These are phyloP conservation scores for Galendromus occidentalis DNA, from an alignment of 1,140 invertebrate species.

Conservation along the genomic window DNA sequence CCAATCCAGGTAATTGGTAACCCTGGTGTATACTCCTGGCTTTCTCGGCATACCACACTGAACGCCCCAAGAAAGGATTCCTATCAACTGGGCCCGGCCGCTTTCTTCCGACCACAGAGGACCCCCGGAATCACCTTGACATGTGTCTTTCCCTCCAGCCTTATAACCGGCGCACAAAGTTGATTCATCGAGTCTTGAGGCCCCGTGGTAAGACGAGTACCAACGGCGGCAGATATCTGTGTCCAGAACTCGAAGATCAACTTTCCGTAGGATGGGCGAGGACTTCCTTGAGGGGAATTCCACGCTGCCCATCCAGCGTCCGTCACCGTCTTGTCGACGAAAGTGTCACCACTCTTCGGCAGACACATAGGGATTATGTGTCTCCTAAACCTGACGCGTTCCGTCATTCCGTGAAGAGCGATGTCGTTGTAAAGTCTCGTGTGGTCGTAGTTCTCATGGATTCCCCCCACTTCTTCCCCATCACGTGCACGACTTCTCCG, in stretches of 20 bases:
- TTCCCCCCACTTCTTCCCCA: too few species aligned
- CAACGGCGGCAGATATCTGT: constrained; percentile 63
- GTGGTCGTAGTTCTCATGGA: not conserved
- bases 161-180: constrained; percentile 75
- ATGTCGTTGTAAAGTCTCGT: not conserved
- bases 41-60: constrained; percentile 25
- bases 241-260: constrained; percentile 47
- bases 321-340: too few species aligned
- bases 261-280: constrained; percentile 20
- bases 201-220: constrained; percentile 19
- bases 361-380: constrained; percentile 57
- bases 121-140: constrained; percentile 50
- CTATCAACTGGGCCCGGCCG: constrained; percentile 21
- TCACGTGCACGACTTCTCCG: too few species aligned
- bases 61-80: constrained; percentile 43
- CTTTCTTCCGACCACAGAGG: constrained; percentile 26
- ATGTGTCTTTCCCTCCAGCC: constrained; percentile 76
- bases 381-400: constrained; percentile 24
- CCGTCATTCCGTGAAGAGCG: not conserved
- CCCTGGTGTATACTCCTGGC: constrained; percentile 27
- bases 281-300: too few species aligned
- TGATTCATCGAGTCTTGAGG: constrained; percentile 47
- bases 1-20: constrained; percentile 20
- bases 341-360: constrained; percentile 48
- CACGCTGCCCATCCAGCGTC: too few species aligned